Conservation (phyloP, 92 coral and sea anemone species). For the Metridium senile region DNA sequence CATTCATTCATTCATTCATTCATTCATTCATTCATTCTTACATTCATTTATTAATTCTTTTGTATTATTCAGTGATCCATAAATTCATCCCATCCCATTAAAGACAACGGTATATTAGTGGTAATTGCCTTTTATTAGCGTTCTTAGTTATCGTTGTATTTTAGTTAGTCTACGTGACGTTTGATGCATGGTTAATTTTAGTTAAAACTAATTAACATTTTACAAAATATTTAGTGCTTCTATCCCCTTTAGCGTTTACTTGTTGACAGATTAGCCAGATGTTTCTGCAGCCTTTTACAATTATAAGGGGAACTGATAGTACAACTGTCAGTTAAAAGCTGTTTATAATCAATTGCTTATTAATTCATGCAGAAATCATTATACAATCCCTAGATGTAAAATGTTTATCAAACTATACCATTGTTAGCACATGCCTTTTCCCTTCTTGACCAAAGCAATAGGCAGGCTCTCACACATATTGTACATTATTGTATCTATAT, state of each 20-base stretch:
- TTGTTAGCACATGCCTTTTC: too few relatives aligned
- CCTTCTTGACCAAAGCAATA: too few relatives aligned
- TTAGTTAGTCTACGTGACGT: background rate
- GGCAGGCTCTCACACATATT: too few relatives aligned
- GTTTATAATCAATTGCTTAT: background rate
- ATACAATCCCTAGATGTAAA: background rate
- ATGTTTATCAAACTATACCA: too few relatives aligned
- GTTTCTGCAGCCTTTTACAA: too few relatives aligned
- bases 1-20: constrained; percentile 2
- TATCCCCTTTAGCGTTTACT: background rate
- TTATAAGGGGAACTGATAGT: too few relatives aligned
- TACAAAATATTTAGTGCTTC: background rate
- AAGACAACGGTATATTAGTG: too few relatives aligned
- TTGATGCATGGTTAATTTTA: constrained; percentile 13
- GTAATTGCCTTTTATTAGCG: background rate
- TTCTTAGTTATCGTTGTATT: background rate
- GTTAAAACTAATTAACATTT: background rate
- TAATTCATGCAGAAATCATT: background rate
- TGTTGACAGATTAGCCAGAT: too few relatives aligned
- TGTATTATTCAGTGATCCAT: too few relatives aligned
- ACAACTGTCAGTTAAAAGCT: too few relatives aligned
- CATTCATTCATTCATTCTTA: background rate
- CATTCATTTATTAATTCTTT: background rate
- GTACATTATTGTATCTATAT: too few relatives aligned
- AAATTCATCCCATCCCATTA: too few relatives aligned